Base-by-base conservation (phyloP, 2,888 invertebrate species). In the Drosophila siamana region DNA sequence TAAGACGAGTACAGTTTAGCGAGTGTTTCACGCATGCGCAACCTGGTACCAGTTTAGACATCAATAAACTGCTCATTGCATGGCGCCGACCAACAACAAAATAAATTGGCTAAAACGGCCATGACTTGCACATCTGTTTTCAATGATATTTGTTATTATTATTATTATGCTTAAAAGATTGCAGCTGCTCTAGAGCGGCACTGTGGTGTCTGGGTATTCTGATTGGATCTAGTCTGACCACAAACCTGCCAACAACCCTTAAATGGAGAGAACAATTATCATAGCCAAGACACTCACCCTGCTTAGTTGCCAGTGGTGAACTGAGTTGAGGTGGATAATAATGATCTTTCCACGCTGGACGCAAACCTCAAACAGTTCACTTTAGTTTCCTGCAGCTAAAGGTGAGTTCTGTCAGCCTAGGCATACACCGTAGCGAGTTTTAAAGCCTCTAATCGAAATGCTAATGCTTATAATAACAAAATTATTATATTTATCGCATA, bases 41-140 rank as follows among this genome's bases (percentile, higher is more conserved):
- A 74, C 80, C 67, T 47, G 74, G 70, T 79, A 74, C 80, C 67
- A 50, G 74, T 72, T 79, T 65, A 43, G 57, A 33, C 71, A 76
- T 43, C 62, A 52, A 62, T 51, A 47, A 43, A 36, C 61, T 57
- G 1, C 22, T 19, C 28, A 24, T 40, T 46, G 28, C 15, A 48
- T 41, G 41, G 16, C 30, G 52, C 15, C 60, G n/a, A 30, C 51
- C 7, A 44, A 38, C n/a, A 61, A 28, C 16, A 51, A 61, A 13
- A 22, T 11, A 24, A n/a, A 36, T 15, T 41, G 19, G 8, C 26
- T 15, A 43, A 47, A 15, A n/a, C 63, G 52, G 40, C 9, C 36
- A 55, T 78, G 74, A 71, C 71, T 64, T 64, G 57, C 56, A 54
- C 11, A 66, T 48, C 36, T 47, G 38, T 38, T 40, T 26, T 16